Conservation (phyloP, 2,797 vertebrate species). For the Urophycis tenuis region DNA sequence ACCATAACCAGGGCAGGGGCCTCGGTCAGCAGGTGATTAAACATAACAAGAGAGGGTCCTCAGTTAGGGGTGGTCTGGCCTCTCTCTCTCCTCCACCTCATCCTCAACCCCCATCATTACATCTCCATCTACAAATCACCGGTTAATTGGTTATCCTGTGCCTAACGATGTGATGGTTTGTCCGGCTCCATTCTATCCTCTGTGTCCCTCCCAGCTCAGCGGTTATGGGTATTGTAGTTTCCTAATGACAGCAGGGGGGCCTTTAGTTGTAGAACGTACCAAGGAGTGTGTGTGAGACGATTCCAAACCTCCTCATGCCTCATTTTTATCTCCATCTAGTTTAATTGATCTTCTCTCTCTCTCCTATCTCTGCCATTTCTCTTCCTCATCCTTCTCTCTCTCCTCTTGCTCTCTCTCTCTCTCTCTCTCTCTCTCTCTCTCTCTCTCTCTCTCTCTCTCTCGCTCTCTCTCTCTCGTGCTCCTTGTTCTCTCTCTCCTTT, state of each 20-base stretch:
- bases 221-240: not conserved
- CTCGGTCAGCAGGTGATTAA: no score
- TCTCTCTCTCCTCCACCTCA: not conserved
- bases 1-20: not conserved
- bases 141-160: conserved; percentile 21
- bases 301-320: conserved; percentile 8
- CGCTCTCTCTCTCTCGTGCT: not conserved
- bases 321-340: conserved; percentile 24
- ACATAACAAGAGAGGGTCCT: not conserved
- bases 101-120: conserved; percentile 18
- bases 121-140: conserved; percentile 20
- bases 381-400: conserved; percentile 26
- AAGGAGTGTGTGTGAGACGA: not conserved
- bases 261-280: not conserved
- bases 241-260: not conserved
- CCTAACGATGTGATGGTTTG: conserved; percentile 5
- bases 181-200: no score
- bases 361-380: conserved; percentile 27
- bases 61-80: not conserved
- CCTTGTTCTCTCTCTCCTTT: not conserved
- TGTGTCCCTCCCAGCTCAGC: not conserved
- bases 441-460: not conserved
- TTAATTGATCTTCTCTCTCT: conserved; percentile 22
- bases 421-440: not conserved
- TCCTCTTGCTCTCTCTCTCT: not conserved